phyloP scores from a whole-genome alignment of 2,888 invertebrate species.

The Micropterix aruncella region DNA sequence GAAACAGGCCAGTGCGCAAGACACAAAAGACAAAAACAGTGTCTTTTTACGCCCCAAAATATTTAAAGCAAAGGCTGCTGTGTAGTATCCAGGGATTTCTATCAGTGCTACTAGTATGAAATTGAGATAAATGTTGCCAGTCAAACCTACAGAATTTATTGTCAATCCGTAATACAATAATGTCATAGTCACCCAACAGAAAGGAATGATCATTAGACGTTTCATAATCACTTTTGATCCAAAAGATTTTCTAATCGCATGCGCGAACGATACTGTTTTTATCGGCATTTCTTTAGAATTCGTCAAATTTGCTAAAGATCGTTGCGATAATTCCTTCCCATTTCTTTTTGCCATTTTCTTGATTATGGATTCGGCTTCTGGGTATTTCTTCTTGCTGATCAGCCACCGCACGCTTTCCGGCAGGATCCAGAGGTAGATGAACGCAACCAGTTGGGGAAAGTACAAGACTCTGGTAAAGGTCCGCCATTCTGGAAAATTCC shows the following conservation, averaged over 20 bases:
- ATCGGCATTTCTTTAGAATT: not conserved
- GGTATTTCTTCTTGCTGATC: slow-evolving; percentile 50
- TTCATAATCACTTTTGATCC: not conserved
- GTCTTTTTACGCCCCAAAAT: slow-evolving; percentile 39
- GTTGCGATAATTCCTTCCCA: slow-evolving; percentile 37
- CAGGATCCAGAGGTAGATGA: slow-evolving; percentile 55
- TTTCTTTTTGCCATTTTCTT: slow-evolving; percentile 49
- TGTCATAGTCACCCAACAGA: slow-evolving; percentile 46
- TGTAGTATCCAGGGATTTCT: slow-evolving; percentile 42
- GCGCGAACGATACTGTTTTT: not conserved
- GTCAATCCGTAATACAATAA: slow-evolving; percentile 67
- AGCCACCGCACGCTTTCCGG: slow-evolving; percentile 71
- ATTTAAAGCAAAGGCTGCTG: slow-evolving; percentile 38
- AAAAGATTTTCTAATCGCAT: not conserved
- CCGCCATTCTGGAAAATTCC: slow-evolving; percentile 56
- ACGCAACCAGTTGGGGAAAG: slow-evolving; percentile 51
- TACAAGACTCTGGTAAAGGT: slow-evolving; percentile 52
- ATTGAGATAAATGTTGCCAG: slow-evolving; percentile 64
- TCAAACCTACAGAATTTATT: slow-evolving; percentile 56
- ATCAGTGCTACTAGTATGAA: slow-evolving; percentile 44
- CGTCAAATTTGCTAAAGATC: slow-evolving; percentile 28
- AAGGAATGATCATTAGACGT: not conserved
- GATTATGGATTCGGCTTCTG: slow-evolving; percentile 48
- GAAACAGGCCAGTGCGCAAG: slow-evolving; percentile 42
- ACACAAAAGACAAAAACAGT: slow-evolving; percentile 35